Evolutionary conservation across 1,140 invertebrate genomes (phyloP).

Genomic region (Aphelenchoides fujianensis): DNA sequence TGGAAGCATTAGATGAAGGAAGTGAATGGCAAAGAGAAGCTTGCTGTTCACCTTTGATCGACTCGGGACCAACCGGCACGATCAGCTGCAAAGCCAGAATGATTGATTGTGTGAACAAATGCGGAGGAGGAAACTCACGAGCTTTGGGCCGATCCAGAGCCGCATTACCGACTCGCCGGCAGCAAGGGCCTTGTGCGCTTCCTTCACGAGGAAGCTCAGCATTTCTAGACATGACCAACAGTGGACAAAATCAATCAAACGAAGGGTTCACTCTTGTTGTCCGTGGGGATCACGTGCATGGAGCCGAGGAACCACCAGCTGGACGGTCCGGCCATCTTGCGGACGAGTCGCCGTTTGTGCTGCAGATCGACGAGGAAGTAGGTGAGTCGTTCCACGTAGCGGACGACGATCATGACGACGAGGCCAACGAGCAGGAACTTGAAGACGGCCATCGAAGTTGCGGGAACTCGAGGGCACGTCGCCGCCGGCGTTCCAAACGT

Average conservation of each 20-base stretch:
- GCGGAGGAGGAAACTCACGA: no score
- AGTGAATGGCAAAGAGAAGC: no score
- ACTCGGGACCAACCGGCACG: not conserved
- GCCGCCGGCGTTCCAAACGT: no score
- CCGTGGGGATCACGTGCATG: not conserved
- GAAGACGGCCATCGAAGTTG: no score
- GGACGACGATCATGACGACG: not conserved
- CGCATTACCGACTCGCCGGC: not conserved
- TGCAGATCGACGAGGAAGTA: not conserved
- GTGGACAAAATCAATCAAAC: no score
- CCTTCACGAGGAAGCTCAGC: not conserved
- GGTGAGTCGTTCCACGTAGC: not conserved
- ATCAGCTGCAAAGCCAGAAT: no score
- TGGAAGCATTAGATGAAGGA: no score
- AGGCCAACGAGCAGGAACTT: not conserved
- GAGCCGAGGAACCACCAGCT: not conserved
- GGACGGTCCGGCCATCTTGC: not conserved
- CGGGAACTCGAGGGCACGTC: no score
- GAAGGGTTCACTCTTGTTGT: not conserved
- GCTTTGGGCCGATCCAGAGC: conserved; percentile 1
- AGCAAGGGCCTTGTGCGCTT: not conserved
- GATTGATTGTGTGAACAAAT: no score
- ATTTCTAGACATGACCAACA: not conserved
- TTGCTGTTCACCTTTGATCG: no score
- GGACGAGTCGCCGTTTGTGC: not conserved